Percentiles rank a stretch among this genome's conserved stretches.
Evolutionary conservation across 2,888 invertebrate species (phyloP).

Genomic region (Phyto melanocephala): DNA sequence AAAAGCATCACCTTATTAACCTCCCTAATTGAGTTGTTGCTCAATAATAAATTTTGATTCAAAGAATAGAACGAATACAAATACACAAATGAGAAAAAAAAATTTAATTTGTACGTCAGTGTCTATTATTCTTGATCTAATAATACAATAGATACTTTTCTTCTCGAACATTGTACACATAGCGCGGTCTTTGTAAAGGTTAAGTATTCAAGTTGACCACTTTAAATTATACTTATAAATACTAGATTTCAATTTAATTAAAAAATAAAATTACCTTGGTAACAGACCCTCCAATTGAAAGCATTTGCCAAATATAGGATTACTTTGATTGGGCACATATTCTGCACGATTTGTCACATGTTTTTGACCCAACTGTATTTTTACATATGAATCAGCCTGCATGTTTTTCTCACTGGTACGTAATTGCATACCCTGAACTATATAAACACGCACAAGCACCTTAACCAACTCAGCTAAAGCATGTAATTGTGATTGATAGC

Average conservation of each 20-base stretch:
- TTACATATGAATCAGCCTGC: conserved; percentile 89
- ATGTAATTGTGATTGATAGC: conserved; percentile 68
- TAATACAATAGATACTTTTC: background rate
- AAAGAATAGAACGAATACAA: conserved; percentile 6
- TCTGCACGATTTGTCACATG: conserved; percentile 84
- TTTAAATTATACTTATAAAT: too few relatives aligned
- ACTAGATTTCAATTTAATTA: background rate
- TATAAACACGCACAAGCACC: conserved; percentile 85
- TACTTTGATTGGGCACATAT: conserved; percentile 85
- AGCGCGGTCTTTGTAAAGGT: background rate
- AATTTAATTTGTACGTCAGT: conserved; percentile 5
- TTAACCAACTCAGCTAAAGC: conserved; percentile 68
- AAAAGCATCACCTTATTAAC: background rate
- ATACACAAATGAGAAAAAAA: background rate
- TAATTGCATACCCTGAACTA: conserved; percentile 86
- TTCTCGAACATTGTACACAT: background rate
- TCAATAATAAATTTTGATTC: conserved; percentile 30
- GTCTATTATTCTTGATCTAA: background rate
- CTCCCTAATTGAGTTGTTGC: background rate
- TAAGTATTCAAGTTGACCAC: background rate
- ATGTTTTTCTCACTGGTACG: conserved; percentile 85
- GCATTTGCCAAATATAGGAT: conserved; percentile 91
- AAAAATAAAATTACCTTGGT: conserved; percentile 72
- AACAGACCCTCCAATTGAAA: conserved; percentile 76
- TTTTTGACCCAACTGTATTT: conserved; percentile 84